These are phyloP conservation scores for Philypnodon macrostomus DNA, from an alignment of 2,797 vertebrate species.

Conservation along the genomic window DNA sequence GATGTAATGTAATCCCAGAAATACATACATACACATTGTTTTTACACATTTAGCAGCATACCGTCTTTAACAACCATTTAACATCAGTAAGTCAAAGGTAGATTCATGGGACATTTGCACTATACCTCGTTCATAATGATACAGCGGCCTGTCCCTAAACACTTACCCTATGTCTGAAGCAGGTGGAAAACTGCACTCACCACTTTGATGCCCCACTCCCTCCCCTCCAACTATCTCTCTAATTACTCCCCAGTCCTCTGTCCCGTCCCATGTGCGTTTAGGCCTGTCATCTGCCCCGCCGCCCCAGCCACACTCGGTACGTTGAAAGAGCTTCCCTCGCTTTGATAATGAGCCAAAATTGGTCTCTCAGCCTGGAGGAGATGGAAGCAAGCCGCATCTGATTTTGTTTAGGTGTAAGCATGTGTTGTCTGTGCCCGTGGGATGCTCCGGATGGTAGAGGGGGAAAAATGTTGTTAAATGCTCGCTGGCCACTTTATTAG, in stretches of 20 bases:
- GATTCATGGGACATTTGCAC: slow-evolving; percentile 6
- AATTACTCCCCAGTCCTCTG: slow-evolving; percentile 59
- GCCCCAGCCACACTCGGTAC: slow-evolving; percentile 49
- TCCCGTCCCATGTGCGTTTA: slow-evolving; percentile 47
- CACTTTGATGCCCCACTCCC: slow-evolving; percentile 50
- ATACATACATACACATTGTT: too few species aligned
- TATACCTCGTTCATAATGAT: slow-evolving; percentile 7
- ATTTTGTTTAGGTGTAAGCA: slow-evolving; percentile 41
- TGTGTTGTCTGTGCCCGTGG: slow-evolving; percentile 35
- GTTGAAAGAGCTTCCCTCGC: slow-evolving; percentile 48
- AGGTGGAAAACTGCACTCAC: slow-evolving; percentile 56
- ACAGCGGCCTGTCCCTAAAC: neutral
- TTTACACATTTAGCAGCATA: too few species aligned
- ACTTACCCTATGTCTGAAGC: slow-evolving; percentile 14
- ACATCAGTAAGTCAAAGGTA: too few species aligned
- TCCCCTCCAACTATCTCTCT: slow-evolving; percentile 46
- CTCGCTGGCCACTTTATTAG: too few species aligned
- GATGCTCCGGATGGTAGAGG: slow-evolving; percentile 21
- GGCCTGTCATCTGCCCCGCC: slow-evolving; percentile 54
- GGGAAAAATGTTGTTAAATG: too few species aligned
- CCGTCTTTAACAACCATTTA: too few species aligned
- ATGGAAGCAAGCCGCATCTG: slow-evolving; percentile 52
- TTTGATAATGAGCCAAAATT: slow-evolving; percentile 62
- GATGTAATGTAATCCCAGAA: too few species aligned
- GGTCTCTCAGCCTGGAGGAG: slow-evolving; percentile 51